Evolutionary conservation across 2,797 vertebrate genomes (phyloP).

Genomic region (Uromys caudimaculatus): DNA sequence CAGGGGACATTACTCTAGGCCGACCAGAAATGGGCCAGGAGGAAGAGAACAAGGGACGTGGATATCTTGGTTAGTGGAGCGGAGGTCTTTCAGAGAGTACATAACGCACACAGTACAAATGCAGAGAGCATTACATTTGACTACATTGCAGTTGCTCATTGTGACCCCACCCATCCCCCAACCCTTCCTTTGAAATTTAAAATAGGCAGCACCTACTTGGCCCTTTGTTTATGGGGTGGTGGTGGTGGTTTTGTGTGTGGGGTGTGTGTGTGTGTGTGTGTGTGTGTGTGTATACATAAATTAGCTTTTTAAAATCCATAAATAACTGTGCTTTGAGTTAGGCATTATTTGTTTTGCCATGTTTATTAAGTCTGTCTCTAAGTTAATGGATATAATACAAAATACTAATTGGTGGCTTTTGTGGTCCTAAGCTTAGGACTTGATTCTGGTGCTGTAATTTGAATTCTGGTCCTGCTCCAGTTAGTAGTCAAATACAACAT

Average conservation of each 20-base stretch:
- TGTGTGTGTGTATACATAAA: not conserved
- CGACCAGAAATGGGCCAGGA: not conserved
- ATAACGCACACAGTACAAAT: not conserved
- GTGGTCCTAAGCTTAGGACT: conserved; percentile 41
- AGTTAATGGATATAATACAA: conserved; percentile 6
- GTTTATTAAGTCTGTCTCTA: not conserved
- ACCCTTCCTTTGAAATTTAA: conserved; percentile 44
- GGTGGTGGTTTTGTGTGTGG: not conserved
- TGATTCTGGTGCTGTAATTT: conserved; percentile 40
- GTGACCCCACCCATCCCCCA: not conserved
- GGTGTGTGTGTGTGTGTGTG: not conserved
- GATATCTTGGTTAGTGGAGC: not conserved
- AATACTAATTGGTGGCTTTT: conserved; percentile 3
- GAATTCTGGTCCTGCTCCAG: conserved; percentile 42
- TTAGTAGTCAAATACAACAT: not conserved
- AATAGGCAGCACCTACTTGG: conserved; percentile 16
- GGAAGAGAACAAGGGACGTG: not conserved
- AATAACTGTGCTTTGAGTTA: conserved; percentile 3
- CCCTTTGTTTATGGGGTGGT: not conserved
- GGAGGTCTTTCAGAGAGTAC: not conserved
- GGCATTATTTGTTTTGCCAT: not conserved
- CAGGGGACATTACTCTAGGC: not conserved
- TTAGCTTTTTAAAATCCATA: conserved; percentile 1
- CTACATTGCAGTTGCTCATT: not conserved
- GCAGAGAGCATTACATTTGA: not conserved